These are phyloP conservation scores for Aselliscus stoliczkanus DNA, from an alignment of 2,797 vertebrate genomes.

Conservation along the genomic window DNA sequence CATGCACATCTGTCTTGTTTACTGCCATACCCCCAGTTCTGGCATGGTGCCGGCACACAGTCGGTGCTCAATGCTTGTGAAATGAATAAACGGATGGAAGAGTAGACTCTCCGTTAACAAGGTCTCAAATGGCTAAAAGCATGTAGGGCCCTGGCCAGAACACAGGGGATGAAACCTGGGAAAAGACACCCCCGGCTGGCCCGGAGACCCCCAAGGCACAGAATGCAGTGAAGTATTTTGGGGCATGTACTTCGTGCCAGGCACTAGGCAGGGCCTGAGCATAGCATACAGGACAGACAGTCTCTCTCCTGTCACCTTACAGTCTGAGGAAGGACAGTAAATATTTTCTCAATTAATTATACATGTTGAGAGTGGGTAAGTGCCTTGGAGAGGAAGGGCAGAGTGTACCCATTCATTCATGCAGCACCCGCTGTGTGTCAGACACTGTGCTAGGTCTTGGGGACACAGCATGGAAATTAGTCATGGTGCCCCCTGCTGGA, in stretches of 20 bases:
- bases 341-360: background rate
- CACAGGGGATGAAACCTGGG: accelerated
- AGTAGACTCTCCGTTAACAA: background rate
- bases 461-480: accelerated
- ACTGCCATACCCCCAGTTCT: accelerated
- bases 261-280: background rate
- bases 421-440: accelerated
- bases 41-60: accelerated
- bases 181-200: background rate
- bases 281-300: too few species aligned
- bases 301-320: background rate
- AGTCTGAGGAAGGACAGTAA: background rate
- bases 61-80: background rate
- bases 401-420: accelerated
- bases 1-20: background rate
- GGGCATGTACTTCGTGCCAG: background rate
- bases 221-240: accelerated
- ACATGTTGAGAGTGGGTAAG: accelerated
- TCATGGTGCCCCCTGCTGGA: too few species aligned
- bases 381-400: background rate
- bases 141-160: background rate
- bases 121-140: background rate
- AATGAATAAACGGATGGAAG: background rate
- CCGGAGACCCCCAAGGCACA: accelerated
- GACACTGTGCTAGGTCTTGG: accelerated